These are phyloP conservation scores for Drosophila vallismaia DNA, from an alignment of 2,888 invertebrate genomes.

Conservation along the genomic window DNA sequence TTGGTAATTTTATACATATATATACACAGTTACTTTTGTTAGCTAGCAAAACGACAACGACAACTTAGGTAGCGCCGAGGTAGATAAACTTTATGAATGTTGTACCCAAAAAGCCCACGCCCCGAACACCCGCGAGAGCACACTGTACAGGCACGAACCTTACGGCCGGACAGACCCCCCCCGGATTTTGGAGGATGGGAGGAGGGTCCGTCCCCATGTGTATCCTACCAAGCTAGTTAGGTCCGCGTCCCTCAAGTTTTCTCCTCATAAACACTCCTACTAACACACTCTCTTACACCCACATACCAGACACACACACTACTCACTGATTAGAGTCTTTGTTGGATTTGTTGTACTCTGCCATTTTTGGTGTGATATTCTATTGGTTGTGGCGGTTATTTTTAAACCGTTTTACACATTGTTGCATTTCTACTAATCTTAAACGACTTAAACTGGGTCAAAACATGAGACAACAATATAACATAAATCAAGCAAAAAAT, in stretches of 20 bases:
- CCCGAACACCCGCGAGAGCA: conserved; percentile 60
- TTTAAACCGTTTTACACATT: conserved; percentile 77
- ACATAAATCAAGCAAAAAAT: conserved; percentile 41
- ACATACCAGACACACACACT: conserved; percentile 20
- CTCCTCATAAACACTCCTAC: conserved; percentile 36
- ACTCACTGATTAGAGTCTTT: conserved; percentile 36
- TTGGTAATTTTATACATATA: conserved; percentile 72
- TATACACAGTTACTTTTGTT: conserved; percentile 74
- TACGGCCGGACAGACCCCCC: conserved; percentile 21
- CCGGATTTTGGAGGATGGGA: conserved; percentile 13
- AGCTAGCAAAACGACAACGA: conserved; percentile 77
- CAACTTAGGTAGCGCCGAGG: conserved; percentile 75
- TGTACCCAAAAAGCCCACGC: conserved; percentile 62
- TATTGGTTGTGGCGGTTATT: conserved; percentile 81
- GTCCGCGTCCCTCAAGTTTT: conserved; percentile 57
- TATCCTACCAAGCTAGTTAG: conserved; percentile 68
- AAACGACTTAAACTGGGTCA: conserved; percentile 21
- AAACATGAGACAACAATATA: conserved; percentile 27
- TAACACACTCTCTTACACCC: conserved; percentile 4
- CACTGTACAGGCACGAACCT: conserved; percentile 63
- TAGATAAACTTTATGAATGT: conserved; percentile 77
- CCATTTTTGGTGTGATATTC: conserved; percentile 81
- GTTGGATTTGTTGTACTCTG: conserved; percentile 77
- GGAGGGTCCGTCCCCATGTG: conserved; percentile 3
- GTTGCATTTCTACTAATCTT: conserved; percentile 72